These are phyloP conservation scores for Thaumetopoea pityocampa DNA, from an alignment of 1,140 invertebrate genomes.

Conservation along the genomic window DNA sequence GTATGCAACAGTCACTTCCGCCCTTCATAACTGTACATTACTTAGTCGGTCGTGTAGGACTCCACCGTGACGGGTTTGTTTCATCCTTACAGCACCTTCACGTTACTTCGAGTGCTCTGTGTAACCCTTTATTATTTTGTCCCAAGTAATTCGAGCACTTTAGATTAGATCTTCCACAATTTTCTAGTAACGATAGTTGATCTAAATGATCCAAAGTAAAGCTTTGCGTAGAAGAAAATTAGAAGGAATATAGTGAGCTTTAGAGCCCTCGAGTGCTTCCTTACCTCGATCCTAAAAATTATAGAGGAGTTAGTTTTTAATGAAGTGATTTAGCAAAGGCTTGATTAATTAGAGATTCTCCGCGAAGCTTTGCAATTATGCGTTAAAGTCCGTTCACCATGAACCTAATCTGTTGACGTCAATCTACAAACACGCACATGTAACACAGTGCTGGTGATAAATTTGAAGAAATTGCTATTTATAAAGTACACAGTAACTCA, in stretches of 20 bases:
- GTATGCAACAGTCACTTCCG: constrained; percentile 59
- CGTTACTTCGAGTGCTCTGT: constrained; percentile 30
- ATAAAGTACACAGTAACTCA: constrained; percentile 9
- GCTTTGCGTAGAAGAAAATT: constrained; percentile 59
- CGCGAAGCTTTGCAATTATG: constrained; percentile 58
- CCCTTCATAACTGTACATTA: constrained; percentile 57
- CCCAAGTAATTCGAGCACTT: constrained; percentile 30
- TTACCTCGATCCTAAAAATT: constrained; percentile 40
- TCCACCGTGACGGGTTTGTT: constrained; percentile 25
- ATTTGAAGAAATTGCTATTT: constrained; percentile 6
- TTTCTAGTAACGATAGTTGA: constrained; percentile 19
- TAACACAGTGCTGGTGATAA: constrained; percentile 3
- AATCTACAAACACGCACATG: constrained; percentile 3
- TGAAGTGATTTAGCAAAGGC: constrained; percentile 46
- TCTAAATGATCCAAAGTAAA: constrained; percentile 37
- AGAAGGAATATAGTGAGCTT: constrained; percentile 53
- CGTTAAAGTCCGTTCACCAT: constrained; percentile 40
- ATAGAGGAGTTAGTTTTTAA: constrained; percentile 53
- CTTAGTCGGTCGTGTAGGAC: constrained; percentile 22
- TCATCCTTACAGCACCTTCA: constrained; percentile 29
- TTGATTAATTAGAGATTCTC: constrained; percentile 51
- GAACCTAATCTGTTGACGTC: constrained; percentile 30
- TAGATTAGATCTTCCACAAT: constrained; percentile 29
- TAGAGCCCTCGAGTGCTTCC: constrained; percentile 51
- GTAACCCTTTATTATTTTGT: constrained; percentile 30